Conservation (phyloP, 35 echinoderm and acorn worm genomes). For the Apostichopus japonicus region DNA sequence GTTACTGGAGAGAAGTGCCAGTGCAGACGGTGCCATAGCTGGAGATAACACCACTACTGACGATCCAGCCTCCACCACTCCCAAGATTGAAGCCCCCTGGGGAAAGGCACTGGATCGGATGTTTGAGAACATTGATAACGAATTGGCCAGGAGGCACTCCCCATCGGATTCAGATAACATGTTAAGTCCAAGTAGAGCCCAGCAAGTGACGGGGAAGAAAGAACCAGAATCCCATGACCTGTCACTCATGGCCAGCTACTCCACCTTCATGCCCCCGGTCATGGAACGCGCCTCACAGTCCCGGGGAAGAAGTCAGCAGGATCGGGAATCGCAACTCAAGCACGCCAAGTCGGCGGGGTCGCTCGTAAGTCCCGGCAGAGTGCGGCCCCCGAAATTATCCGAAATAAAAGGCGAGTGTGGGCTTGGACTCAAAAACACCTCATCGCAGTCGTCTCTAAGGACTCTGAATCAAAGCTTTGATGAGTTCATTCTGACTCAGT, state of each 20-base stretch:
- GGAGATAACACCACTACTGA: conserved; percentile 10
- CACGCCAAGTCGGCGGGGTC: conserved; percentile 60
- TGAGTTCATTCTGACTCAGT: conserved; percentile 81
- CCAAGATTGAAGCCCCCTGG: conserved; percentile 53
- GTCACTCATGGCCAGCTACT: conserved; percentile 87
- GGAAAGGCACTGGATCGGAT: conserved; percentile 72
- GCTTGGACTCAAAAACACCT: conserved; percentile 30
- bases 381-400: conserved; percentile 46
- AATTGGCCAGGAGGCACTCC: conserved; percentile 59
- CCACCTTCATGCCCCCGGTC: conserved; percentile 82
- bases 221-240: conserved; percentile 84
- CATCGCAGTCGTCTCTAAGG: conserved; percentile 42
- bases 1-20: conserved; percentile 35
- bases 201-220: conserved; percentile 55
- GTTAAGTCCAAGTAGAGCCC: conserved; percentile 9
- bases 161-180: conserved; percentile 35
- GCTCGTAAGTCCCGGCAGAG: conserved; percentile 59
- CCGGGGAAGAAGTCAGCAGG: conserved; percentile 40
- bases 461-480: conserved; percentile 94
- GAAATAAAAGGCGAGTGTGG: conserved; percentile 22
- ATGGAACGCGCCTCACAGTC: conserved; percentile 47
- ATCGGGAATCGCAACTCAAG: conserved; percentile 45
- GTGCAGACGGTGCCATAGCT: conserved; percentile 9
- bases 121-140: conserved; percentile 89
- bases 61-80: conserved; percentile 49